Evolutionary conservation across 1,140 invertebrate genomes (phyloP), one percentile per base, ranked within the genome.

Genomic region (Drosophila tropicalis): DNA sequence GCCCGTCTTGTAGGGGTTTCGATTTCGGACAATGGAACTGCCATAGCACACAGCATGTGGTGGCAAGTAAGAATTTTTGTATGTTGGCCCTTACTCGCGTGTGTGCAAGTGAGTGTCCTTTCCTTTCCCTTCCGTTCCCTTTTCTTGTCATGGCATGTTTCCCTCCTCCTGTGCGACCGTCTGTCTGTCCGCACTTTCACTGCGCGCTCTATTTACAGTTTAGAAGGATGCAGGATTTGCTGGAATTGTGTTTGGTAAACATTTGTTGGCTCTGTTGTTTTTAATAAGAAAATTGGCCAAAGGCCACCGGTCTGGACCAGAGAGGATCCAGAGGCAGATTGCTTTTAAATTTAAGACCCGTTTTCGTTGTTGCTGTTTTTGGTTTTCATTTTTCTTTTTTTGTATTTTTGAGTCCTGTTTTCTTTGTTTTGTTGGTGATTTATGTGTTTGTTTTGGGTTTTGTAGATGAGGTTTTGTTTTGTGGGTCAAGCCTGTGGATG

Each of bases 281-380:
- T 87, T 87, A 87, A 87, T 87, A 87, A 87, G 83, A 87, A 87
- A 87, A 87, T 87, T 87, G 83, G 83, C 83, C 84, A 89, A 83
- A 80, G 83, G 83, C 84, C 83, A 87, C 79, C 44, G 55, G 55
- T 19, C 67, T 58, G 25, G 56, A 36, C 62, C 22, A 58, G 22
- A 58, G 22, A 44, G 32, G 13, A 60, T 72, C 51, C 72, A 40
- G 68, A 40, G 69, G 69, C 76, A 87, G 84, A 87, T 87, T 87
- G 84, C 80, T 89, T 87, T 87, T 83, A 83, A 87, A 87, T 87
- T 87, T 89, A 72, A 80, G 83, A 70, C 66, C 61, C 77, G 64
- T 19, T 73, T 82, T 62, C 29, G 17, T 51, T 51, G 41, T 44
- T 22, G 17, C 17, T 47, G 15, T 47, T 39, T 39, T 39, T 12